Percentiles rank a stretch among this genome's conserved stretches.
Conservation (phyloP, 2,888 invertebrate species). For the Meteorus colon region DNA sequence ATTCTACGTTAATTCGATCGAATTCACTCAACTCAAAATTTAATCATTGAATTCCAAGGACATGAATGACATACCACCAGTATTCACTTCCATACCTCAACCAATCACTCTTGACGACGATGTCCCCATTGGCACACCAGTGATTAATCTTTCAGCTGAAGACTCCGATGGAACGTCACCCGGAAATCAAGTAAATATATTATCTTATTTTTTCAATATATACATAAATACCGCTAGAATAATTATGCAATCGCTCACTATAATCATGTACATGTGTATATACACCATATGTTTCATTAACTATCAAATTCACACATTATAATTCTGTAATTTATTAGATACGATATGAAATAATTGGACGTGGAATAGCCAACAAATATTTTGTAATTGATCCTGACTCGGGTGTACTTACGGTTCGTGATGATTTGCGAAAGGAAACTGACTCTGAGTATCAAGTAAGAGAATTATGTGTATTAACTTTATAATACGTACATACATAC, state of each 20-base stretch:
- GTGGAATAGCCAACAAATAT: conserved; percentile 87
- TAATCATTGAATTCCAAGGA: conserved; percentile 75
- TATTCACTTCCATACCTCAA: conserved; percentile 87
- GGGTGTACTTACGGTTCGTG: conserved; percentile 86
- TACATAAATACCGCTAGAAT: background rate
- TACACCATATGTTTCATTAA: background rate
- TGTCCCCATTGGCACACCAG: conserved; percentile 85
- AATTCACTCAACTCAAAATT: background rate
- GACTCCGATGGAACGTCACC: conserved; percentile 91
- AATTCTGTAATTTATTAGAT: conserved; percentile 66
- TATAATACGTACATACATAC: background rate
- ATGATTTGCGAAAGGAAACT: conserved; percentile 88
- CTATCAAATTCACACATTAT: background rate
- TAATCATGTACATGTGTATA: background rate
- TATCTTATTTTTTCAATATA: background rate
- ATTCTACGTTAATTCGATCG: too few relatives aligned
- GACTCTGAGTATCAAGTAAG: conserved; percentile 89
- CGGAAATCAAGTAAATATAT: conserved; percentile 80
- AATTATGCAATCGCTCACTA: background rate
- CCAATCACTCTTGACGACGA: conserved; percentile 90
- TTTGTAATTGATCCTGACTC: conserved; percentile 91
- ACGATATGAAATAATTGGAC: conserved; percentile 86
- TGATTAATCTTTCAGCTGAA: conserved; percentile 85
- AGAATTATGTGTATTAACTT: background rate
- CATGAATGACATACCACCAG: conserved; percentile 90